Conservation (phyloP, 2,888 invertebrate genomes). For the Nymphalis urticae region DNA sequence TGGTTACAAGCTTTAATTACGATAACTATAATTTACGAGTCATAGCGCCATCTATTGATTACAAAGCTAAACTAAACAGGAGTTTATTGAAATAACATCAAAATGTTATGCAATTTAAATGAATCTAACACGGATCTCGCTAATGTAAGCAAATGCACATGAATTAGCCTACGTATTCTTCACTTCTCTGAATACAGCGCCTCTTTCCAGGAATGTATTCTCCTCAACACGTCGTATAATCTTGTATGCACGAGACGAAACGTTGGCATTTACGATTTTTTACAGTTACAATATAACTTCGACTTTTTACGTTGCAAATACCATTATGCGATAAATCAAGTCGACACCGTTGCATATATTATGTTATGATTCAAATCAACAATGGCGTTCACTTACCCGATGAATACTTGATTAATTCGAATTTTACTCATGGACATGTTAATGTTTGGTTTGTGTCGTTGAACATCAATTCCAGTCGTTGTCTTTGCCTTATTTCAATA, state of each 20-base stretch:
- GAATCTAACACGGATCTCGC: conserved; percentile 22
- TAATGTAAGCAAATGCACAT: conserved; percentile 19
- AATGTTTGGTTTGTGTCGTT: background rate
- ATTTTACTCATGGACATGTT: conserved; percentile 22
- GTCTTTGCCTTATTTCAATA: background rate
- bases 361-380: conserved; percentile 34
- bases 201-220: conserved; percentile 34
- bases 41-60: background rate
- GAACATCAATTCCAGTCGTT: background rate
- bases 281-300: conserved; percentile 21
- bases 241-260: conserved; percentile 11
- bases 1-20: background rate
- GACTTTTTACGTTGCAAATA: conserved; percentile 14
- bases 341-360: conserved; percentile 33
- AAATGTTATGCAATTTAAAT: conserved; percentile 5
- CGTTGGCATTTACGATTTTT: conserved; percentile 27
- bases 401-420: conserved; percentile 26
- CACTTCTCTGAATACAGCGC: conserved; percentile 31
- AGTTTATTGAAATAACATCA: background rate
- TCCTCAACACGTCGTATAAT: background rate
- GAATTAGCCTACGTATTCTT: conserved; percentile 9
- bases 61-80: background rate
- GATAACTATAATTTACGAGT: background rate
- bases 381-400: conserved; percentile 24
- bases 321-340: conserved; percentile 24